A percentile compares a stretch with the other conserved stretches of the same genome.
Conservation (phyloP, 2,113 vertebrate species). For the Bubo scandiacus region DNA sequence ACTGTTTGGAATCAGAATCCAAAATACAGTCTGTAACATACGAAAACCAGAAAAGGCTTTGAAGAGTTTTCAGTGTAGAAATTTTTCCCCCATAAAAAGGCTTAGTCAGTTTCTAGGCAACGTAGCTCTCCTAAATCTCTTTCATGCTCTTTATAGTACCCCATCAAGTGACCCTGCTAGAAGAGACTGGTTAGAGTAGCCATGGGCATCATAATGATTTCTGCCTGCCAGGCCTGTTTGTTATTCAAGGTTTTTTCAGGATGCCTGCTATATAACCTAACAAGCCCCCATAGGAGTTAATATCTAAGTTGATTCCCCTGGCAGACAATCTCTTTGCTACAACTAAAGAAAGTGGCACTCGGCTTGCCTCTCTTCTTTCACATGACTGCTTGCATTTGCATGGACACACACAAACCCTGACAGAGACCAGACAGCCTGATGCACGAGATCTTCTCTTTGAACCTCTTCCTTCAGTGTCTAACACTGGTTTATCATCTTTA, state of each 20-base stretch:
- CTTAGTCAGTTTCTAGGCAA: conserved; percentile 55
- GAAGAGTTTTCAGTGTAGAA: conserved; percentile 19
- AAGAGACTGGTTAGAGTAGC: conserved; percentile 14
- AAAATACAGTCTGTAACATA: neutral
- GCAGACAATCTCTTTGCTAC: conserved; percentile 16
- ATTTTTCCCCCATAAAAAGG: conserved; percentile 17
- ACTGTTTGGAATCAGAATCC: neutral
- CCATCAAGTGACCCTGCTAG: conserved; percentile 28
- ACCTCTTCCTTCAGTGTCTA: neutral
- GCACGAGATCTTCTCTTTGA: neutral
- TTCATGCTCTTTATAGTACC: conserved; percentile 28
- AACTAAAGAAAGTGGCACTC: neutral
- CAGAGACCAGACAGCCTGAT: neutral
- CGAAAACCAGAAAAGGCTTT: conserved; percentile 12
- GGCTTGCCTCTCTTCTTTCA: neutral
- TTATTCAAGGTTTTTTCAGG: conserved; percentile 48
- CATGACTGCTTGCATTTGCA: neutral
- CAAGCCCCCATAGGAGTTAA: conserved; percentile 42
- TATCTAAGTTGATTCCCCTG: conserved; percentile 27
- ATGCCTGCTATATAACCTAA: conserved; percentile 47
- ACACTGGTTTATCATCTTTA: neutral
- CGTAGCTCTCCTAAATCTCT: conserved; percentile 24
- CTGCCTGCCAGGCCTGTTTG: conserved; percentile 40
- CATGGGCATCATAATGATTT: conserved; percentile 30
- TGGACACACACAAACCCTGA: neutral